Base-by-base conservation (phyloP, 2,113 vertebrate genomes). In the Sylvilagus bachmani region DNA sequence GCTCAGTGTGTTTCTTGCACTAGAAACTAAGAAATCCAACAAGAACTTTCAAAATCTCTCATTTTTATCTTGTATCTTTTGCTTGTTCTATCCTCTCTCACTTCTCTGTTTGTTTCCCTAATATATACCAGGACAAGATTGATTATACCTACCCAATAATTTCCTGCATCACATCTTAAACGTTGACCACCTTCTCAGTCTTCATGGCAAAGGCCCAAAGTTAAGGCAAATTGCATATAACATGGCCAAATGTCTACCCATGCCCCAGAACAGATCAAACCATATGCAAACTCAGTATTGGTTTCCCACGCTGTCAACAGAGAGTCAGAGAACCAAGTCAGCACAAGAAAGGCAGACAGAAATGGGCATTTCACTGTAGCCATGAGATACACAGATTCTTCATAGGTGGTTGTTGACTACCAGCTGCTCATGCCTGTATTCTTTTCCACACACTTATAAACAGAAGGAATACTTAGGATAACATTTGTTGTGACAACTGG, bases 271-370 rank as follows among this genome's bases (percentile, higher is more conserved):
- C 5, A 61, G 38, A 86, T 64, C 12, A 7, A 21, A 64, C 17
- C 6, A 16, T 25, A 4, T 27, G 24, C 22, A 81, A 67, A 33
- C 13, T 3, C 14, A 29, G 13, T 55, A 31, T 16, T 66, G 29
- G 14, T 25, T 51, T 53, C 3, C 27, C 53, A 80, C 5, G 62
- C 8, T 44, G 17, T 14, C 44, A 44, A 27, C 0, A 1, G 29
- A 7, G 58, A 67, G 44, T 44, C 44, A 44, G 7, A 55, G 44
- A 78, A 27, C 44, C 38, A 29, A 81, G 14, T 17, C 0, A 22
- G 19, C 2, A 22, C 3, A 77, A 55, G 14, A 27, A 29, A 64
- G 71, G 33, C 16, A 66, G 38, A 79, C 6, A 10, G 25, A 61
- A 29, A 12, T 16, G 6, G n/a, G 21, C 14, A 13, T 3, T 53